Evolutionary conservation across 2,888 invertebrate species (phyloP), one percentile per base, ranked within the genome.

Genomic region (Hipparchia sbordonii): DNA sequence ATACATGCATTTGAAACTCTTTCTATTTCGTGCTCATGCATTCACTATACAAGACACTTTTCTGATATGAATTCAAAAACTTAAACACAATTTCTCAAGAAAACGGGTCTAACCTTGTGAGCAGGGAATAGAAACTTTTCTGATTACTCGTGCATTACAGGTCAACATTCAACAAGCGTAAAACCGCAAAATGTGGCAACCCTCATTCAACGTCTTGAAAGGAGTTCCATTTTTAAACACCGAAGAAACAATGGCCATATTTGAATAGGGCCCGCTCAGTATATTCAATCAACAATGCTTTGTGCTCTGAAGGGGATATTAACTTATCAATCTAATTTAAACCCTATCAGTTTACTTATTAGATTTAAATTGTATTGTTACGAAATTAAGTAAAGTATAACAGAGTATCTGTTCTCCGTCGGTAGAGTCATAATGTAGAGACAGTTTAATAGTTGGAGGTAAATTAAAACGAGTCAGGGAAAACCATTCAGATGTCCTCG

Each of bases 241-340:
- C 66, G 69, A 76, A 75, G 85, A 89, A 89, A 91, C 91, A 91
- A 91, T 89, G 80, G 82, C 77, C 77, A 72, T 84, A 79, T 87
- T 89, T 89, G 89, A 90, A 91, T 91, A 86, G 88, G 82, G 82
- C 84, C 85, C 84, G 82, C 85, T 86, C 79, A 67, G 71, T 72
- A 79, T 81, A 88, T 89, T 88, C 84, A 87, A 88, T 89, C 86
- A 85, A 90, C 90, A 89, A 89, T 87, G 81, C 83, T 78, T 81
- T 79, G 80, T 79, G 78, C 70, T 57, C 70, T 52, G 57, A 23
- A 61, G 66, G 66, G 70, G 60, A 59, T 66, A 54, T 66, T 59
- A n/a, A 56, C 9, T 12, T 8, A 48, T 56, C 61, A 60, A 54
- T 7, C 45, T 13, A 74, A 70, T 72, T 66, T 63, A 13, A 63